phyloP scores from a whole-genome alignment of 2,113 vertebrate species.

The Nerophis ophidion region DNA sequence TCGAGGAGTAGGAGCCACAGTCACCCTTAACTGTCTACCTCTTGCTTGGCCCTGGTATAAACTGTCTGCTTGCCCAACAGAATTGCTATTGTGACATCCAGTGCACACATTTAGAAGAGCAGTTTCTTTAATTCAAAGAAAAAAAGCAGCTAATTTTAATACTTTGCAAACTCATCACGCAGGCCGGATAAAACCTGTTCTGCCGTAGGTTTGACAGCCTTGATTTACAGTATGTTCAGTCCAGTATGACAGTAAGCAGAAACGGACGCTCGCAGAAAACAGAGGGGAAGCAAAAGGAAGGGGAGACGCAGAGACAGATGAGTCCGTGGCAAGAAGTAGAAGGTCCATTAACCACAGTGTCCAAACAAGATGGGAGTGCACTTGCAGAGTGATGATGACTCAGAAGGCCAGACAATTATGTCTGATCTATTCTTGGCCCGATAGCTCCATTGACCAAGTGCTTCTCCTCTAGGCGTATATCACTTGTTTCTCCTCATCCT shows the following conservation, averaged over 20 bases:
- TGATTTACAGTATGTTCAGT: too few relatives aligned
- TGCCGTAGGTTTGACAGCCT: too few relatives aligned
- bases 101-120: too few relatives aligned
- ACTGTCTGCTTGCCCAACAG: too few relatives aligned
- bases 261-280: constrained; percentile 5
- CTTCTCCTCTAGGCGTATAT: constrained; percentile 13
- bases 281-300: neutral
- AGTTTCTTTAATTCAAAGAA: too few relatives aligned
- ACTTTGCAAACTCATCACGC: too few relatives aligned
- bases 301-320: constrained; percentile 26
- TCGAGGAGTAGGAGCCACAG: too few relatives aligned
- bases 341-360: constrained; percentile 45
- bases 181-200: too few relatives aligned
- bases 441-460: constrained; percentile 29
- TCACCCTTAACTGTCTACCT: too few relatives aligned
- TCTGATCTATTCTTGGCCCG: constrained; percentile 40
- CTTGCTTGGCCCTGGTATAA: too few relatives aligned
- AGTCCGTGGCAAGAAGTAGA: constrained; percentile 34
- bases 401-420: constrained; percentile 50
- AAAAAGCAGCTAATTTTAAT: too few relatives aligned
- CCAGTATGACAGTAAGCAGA: neutral
- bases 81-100: too few relatives aligned
- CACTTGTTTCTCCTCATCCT: constrained; percentile 15
- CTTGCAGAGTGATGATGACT: constrained; percentile 45
- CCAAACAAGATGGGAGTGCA: constrained; percentile 52